These are phyloP conservation scores for Argya squamiceps DNA, from an alignment of 2,797 vertebrate genomes.

Conservation along the genomic window DNA sequence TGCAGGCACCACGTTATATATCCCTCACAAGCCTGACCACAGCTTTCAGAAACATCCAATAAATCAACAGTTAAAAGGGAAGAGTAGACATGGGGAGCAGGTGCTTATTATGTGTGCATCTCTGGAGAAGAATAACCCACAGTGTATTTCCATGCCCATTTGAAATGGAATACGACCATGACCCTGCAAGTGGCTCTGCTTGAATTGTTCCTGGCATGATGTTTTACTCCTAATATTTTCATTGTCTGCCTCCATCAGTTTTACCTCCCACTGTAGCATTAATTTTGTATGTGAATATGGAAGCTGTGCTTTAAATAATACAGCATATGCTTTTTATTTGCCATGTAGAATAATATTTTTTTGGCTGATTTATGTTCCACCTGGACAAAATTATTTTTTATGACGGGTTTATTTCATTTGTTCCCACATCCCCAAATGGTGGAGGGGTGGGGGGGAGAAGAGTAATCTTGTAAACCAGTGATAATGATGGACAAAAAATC, in stretches of 20 bases:
- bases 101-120: slow-evolving; percentile 70
- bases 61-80: slow-evolving; percentile 71
- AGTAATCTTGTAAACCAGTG: slow-evolving; percentile 56
- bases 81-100: slow-evolving; percentile 68
- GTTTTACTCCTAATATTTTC: slow-evolving; percentile 64
- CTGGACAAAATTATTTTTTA: slow-evolving; percentile 78
- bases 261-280: slow-evolving; percentile 67
- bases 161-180: slow-evolving; percentile 67
- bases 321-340: slow-evolving; percentile 78
- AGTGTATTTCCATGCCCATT: slow-evolving; percentile 61
- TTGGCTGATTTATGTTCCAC: slow-evolving; percentile 75
- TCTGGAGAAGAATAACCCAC: slow-evolving; percentile 66
- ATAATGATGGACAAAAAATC: slow-evolving; percentile 54
- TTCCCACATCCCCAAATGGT: slow-evolving; percentile 52
- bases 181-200: slow-evolving; percentile 54
- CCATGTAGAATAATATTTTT: slow-evolving; percentile 72
- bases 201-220: slow-evolving; percentile 54
- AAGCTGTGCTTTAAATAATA: slow-evolving; percentile 70
- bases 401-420: slow-evolving; percentile 77
- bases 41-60: slow-evolving; percentile 62
- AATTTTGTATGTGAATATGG: slow-evolving; percentile 71
- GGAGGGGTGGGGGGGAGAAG: fast-evolving
- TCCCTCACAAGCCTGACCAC: slow-evolving; percentile 20
- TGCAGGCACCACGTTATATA: slow-evolving; percentile 16
- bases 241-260: slow-evolving; percentile 60